Conservation (phyloP, 2,888 invertebrate species). For the Lucinisca nassula region DNA sequence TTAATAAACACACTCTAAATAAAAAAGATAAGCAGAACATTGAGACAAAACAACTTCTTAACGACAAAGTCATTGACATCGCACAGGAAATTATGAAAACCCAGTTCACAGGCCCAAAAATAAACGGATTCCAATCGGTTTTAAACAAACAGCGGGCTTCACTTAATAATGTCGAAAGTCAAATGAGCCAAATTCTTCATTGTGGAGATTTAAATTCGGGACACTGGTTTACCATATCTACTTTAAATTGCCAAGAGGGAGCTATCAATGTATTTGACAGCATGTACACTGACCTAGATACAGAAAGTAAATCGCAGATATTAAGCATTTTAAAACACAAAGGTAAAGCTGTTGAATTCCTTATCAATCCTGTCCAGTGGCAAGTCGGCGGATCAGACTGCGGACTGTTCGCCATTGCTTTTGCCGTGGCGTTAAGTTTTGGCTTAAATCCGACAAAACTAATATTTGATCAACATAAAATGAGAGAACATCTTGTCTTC, state of each 20-base stretch:
- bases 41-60: background rate
- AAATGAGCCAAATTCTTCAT: constrained; percentile 1
- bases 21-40: background rate
- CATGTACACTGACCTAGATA: background rate
- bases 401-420: constrained; percentile 6
- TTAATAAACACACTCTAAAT: background rate
- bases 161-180: background rate
- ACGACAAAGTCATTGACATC: background rate
- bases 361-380: background rate
- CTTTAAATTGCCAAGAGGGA: background rate
- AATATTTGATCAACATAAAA: background rate
- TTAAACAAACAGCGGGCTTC: background rate
- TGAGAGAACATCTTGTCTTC: background rate
- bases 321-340: background rate
- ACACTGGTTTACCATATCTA: constrained; percentile 16
- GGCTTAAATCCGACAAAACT: background rate
- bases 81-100: constrained; percentile 7
- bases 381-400: constrained; percentile 1
- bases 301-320: background rate
- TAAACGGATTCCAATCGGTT: background rate
- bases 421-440: constrained; percentile 6
- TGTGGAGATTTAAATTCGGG: background rate
- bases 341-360: background rate
- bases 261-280: background rate
- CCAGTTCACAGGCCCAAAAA: background rate